phyloP scores from a whole-genome alignment of 2,113 vertebrate genomes.

The Albula goreensis region DNA sequence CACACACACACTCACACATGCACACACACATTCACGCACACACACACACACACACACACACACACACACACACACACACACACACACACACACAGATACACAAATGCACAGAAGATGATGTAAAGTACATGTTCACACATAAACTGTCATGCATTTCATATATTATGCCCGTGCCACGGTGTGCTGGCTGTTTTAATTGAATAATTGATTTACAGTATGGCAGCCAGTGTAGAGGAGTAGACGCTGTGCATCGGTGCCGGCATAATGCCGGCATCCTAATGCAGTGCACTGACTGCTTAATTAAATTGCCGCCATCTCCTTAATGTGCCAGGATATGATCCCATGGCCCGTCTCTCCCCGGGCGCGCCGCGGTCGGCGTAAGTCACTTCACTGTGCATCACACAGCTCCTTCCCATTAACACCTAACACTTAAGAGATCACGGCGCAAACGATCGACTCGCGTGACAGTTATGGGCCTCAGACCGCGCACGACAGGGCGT shows the following conservation, averaged over 20 bases:
- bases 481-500: slow-evolving; percentile 70
- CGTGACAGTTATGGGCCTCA: slow-evolving; percentile 75
- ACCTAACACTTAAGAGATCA: slow-evolving; percentile 74
- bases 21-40: neutral
- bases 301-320: slow-evolving; percentile 63
- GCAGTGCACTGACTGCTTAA: slow-evolving; percentile 60
- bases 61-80: neutral
- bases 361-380: slow-evolving; percentile 66
- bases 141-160: neutral
- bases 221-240: neutral
- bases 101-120: neutral
- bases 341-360: slow-evolving; percentile 44
- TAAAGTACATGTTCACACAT: neutral
- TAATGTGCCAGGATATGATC: slow-evolving; percentile 71
- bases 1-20: neutral
- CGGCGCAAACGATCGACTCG: slow-evolving; percentile 75
- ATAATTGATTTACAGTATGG: neutral
- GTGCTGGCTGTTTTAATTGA: neutral
- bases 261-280: slow-evolving; percentile 54
- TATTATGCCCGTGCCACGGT: neutral
- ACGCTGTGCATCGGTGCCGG: slow-evolving; percentile 40
- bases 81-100: neutral
- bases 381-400: slow-evolving; percentile 72
- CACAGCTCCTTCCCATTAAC: slow-evolving; percentile 68
- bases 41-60: neutral